A percentile compares a stretch with the other conserved stretches of the same genome.
Conservation (phyloP, 2,797 vertebrate species). For the Dicrostonyx torquatus region DNA sequence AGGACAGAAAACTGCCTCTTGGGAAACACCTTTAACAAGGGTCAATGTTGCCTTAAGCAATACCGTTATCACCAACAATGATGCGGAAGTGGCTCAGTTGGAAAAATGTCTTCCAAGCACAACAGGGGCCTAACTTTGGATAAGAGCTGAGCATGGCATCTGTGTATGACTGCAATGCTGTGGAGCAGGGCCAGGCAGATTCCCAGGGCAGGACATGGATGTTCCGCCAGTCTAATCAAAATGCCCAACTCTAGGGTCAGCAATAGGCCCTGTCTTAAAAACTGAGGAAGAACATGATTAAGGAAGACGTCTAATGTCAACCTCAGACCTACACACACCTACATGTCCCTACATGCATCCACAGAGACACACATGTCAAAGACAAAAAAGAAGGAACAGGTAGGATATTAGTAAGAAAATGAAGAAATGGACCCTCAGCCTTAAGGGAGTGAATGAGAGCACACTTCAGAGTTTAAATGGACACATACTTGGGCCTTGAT, state of each 20-base stretch:
- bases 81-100: neutral
- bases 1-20: neutral
- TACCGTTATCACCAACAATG: conserved; percentile 6
- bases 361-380: neutral
- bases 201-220: neutral
- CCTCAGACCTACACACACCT: neutral
- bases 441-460: neutral
- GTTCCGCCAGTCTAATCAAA: neutral
- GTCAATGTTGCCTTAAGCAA: neutral
- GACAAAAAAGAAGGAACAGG: neutral
- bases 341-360: neutral
- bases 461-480: neutral
- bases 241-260: neutral
- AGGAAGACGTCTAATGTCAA: neutral
- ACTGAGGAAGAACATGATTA: neutral
- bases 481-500: neutral
- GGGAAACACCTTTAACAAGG: neutral
- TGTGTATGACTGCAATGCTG: too few relatives aligned
- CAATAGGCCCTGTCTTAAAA: neutral
- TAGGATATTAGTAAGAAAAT: neutral
- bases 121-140: neutral
- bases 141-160: neutral
- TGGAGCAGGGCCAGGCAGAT: neutral
- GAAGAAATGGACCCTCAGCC: neutral
- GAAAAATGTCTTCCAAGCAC: neutral